Evolutionary conservation across 1,140 invertebrate species (phyloP).

Genomic region (Aradophagus sp.): DNA sequence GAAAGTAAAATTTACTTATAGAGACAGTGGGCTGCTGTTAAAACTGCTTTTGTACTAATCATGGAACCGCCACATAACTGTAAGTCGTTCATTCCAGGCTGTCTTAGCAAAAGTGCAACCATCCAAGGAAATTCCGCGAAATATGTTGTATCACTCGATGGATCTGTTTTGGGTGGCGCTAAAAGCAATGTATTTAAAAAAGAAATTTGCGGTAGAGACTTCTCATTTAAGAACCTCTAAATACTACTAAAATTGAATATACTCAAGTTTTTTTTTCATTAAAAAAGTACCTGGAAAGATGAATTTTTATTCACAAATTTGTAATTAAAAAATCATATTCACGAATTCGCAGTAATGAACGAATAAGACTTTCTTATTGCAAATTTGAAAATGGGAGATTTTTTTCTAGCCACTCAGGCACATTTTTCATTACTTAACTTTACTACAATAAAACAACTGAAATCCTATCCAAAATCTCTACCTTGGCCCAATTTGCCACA

Average conservation of each 20-base stretch:
- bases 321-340: no score
- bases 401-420: no score
- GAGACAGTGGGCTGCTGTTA: slow-evolving; percentile 77
- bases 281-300: no score
- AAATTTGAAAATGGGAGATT: background rate
- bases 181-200: slow-evolving; percentile 1
- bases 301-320: no score
- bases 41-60: slow-evolving; percentile 71
- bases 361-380: no score
- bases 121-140: slow-evolving; percentile 79
- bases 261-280: no score
- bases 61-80: slow-evolving; percentile 75
- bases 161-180: slow-evolving; percentile 23
- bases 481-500: slow-evolving; percentile 20
- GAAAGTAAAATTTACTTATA: slow-evolving; percentile 56
- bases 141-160: slow-evolving; percentile 62
- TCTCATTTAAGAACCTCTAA: no score
- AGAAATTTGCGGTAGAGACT: background rate
- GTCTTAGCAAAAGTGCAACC: slow-evolving; percentile 68
- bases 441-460: no score
- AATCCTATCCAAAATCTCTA: background rate
- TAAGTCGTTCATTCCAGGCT: slow-evolving; percentile 50
- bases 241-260: no score
- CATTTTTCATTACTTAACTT: no score
- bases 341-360: slow-evolving; percentile 1